Percentiles rank a stretch among this genome's conserved stretches.
phyloP scores from a whole-genome alignment of 2,888 invertebrate species.

The Parnassius mnemosyne region DNA sequence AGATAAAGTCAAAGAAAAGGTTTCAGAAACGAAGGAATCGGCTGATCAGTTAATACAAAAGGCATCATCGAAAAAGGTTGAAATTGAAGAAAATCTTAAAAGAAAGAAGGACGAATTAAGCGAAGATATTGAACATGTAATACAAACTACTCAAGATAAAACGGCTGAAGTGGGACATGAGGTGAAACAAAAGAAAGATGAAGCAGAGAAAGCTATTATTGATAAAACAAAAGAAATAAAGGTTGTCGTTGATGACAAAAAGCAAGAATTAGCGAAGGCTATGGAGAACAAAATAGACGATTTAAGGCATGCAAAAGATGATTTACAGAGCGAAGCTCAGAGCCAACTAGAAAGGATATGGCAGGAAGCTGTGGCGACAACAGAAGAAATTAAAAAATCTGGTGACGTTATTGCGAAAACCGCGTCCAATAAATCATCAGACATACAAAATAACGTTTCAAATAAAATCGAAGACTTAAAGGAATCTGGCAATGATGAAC shows the following conservation, averaged over 20 bases:
- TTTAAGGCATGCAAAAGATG: slow-evolving; percentile 35
- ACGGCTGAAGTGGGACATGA: slow-evolving; percentile 41
- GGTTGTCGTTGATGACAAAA: slow-evolving; percentile 32
- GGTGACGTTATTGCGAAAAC: slow-evolving; percentile 65
- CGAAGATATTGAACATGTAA: slow-evolving; percentile 31
- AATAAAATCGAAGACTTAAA: slow-evolving; percentile 46
- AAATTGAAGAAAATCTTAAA: slow-evolving; percentile 32
- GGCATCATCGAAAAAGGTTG: slow-evolving; percentile 37
- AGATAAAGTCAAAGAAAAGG: slow-evolving; percentile 37
- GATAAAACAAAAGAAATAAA: slow-evolving; percentile 35
- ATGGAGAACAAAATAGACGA: slow-evolving; percentile 36
- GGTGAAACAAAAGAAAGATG: slow-evolving; percentile 43
- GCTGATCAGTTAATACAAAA: slow-evolving; percentile 33
- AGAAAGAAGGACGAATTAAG: slow-evolving; percentile 32
- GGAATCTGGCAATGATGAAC: slow-evolving; percentile 46
- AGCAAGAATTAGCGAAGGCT: slow-evolving; percentile 31
- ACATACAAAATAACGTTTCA: slow-evolving; percentile 49
- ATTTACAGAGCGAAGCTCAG: slow-evolving; percentile 43
- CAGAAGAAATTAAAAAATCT: slow-evolving; percentile 68
- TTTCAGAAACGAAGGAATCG: slow-evolving; percentile 20
- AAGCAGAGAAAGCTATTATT: slow-evolving; percentile 32
- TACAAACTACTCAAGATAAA: slow-evolving; percentile 42
- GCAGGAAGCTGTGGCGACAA: slow-evolving; percentile 66
- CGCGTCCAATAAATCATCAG: slow-evolving; percentile 54
- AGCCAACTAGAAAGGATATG: slow-evolving; percentile 67